These are phyloP conservation scores for Lasiurus borealis DNA, from an alignment of 2,113 vertebrate species.

Conservation along the genomic window DNA sequence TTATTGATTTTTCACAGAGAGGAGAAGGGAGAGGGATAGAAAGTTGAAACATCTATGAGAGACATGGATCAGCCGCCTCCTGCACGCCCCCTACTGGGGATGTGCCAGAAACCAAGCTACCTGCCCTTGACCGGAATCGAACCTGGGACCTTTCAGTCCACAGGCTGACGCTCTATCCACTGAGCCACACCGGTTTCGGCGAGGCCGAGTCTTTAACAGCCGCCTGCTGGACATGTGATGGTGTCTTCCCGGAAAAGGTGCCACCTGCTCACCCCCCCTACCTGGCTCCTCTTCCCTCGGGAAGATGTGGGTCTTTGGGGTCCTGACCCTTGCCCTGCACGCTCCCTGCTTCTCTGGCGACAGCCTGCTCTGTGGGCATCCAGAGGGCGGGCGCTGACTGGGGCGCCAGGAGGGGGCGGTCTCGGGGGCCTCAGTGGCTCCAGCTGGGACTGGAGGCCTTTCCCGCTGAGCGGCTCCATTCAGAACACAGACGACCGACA, in stretches of 20 bases:
- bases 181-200: too few species aligned
- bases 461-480: rapidly evolving
- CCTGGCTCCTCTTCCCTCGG: neutral
- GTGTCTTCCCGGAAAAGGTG: too few species aligned
- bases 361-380: rapidly evolving
- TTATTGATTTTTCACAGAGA: too few species aligned
- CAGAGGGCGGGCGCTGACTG: neutral
- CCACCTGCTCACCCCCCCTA: too few species aligned
- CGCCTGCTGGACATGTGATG: neutral
- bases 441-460: rapidly evolving
- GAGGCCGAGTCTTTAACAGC: neutral
- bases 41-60: too few species aligned
- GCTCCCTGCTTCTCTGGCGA: neutral
- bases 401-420: neutral
- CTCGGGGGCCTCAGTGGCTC: rapidly evolving
- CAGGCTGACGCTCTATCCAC: too few species aligned
- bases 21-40: too few species aligned
- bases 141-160: too few species aligned
- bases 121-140: too few species aligned
- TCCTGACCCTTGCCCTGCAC: neutral
- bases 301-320: neutral
- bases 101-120: too few species aligned
- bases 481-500: neutral
- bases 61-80: too few species aligned
- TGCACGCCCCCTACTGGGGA: too few species aligned